Evolutionary conservation across 1,140 invertebrate genomes (phyloP), one percentile per base, ranked within the genome.

Genomic region (Dolichoris vasculosae): DNA sequence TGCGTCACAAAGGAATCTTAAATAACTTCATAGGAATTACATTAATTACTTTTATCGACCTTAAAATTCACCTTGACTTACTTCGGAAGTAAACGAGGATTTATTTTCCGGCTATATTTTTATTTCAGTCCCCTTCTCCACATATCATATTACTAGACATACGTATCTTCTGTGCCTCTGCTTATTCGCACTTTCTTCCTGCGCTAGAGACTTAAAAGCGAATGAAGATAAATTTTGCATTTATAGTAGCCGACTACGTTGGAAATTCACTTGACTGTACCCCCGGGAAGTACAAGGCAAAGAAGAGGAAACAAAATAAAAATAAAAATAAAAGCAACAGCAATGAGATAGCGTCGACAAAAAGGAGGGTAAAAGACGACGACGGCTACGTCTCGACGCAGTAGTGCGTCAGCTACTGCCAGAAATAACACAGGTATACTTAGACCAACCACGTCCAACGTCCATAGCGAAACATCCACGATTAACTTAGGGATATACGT

Each of bases 371-470:
- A 51, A 17, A 26, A 38, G 83, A 30, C 26, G 77, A 64, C 48
- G 75, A 78, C 51, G 71, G 67, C 43, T 51, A 63, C 46, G 26
- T 46, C 35, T 88, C 88, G 84, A 82, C n/a, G 48, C 89, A 89
- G 81, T 87, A 87, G 90, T 93, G 91, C 92, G 92, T 93, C 91
- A 93, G 92, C 92, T 93, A 91, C 90, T 86, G 92, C 90, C 91
- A 92, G 90, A 93, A 93, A 93, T 93, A 93, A 93, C 92, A 88
- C 85, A 91, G 91, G 90, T 93, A 93, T 92, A 93, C 92, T 93
- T 93, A 93, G 92, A 93, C 90, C 90, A 91, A 89, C 91, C 90
- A 91, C 90, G 90, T 88, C 90, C 88, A 88, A 89, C 88, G 87
- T 90, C 91, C 90, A 91, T 90, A 67, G 64, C 67, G 64, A 85